phyloP scores from a whole-genome alignment of 2,113 vertebrate species.

The Limnothrissa miodon region DNA sequence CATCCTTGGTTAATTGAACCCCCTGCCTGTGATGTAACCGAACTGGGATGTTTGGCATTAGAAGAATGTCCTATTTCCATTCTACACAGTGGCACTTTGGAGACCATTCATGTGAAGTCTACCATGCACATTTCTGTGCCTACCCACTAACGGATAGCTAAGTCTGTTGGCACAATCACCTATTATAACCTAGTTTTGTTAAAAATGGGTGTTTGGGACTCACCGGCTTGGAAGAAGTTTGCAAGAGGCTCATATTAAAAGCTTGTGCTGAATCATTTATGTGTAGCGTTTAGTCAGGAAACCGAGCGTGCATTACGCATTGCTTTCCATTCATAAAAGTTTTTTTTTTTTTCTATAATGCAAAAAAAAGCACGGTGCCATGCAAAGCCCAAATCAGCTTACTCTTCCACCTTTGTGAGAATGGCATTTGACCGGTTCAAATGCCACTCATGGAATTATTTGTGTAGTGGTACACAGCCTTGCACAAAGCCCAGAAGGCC shows the following conservation, averaged over 20 bases:
- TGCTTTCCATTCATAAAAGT: not conserved
- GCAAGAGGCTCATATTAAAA: not conserved
- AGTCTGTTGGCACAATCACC: slow-evolving; percentile 41
- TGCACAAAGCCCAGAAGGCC: not conserved
- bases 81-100: slow-evolving; percentile 61
- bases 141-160: slow-evolving; percentile 44
- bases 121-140: slow-evolving; percentile 60
- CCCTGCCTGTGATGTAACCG: slow-evolving; percentile 70
- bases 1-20: slow-evolving; percentile 69
- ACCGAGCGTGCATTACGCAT: not conserved
- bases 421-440: slow-evolving; percentile 58
- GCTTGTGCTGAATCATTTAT: not conserved
- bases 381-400: slow-evolving; percentile 58
- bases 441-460: slow-evolving; percentile 53
- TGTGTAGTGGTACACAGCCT: slow-evolving; percentile 32
- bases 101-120: slow-evolving; percentile 72
- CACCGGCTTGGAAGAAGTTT: not conserved
- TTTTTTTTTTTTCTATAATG: slow-evolving; percentile 30
- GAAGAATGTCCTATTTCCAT: slow-evolving; percentile 74
- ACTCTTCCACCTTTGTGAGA: slow-evolving; percentile 49
- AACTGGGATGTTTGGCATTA: slow-evolving; percentile 74
- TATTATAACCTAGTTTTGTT: slow-evolving; percentile 47
- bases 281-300: not conserved
- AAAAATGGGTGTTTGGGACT: not conserved
- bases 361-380: slow-evolving; percentile 57